A percentile compares a stretch with the other conserved stretches of the same genome.
phyloP scores from a whole-genome alignment of 2,888 invertebrate species.

The Drosophila mettleri region DNA sequence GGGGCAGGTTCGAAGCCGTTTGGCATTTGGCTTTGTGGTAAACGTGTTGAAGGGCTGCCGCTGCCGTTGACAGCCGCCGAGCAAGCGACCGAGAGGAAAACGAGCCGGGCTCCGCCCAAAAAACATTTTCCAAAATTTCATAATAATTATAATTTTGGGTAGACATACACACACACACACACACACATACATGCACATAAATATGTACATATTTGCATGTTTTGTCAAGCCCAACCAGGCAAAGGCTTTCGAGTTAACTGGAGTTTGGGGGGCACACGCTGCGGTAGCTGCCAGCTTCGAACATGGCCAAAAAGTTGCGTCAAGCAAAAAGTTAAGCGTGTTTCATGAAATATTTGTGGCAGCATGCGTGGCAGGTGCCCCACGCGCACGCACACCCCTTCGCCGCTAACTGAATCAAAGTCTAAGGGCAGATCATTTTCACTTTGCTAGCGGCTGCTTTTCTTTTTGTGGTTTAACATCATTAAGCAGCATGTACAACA shows the following conservation, averaged over 20 bases:
- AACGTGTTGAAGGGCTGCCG: slow-evolving; percentile 59
- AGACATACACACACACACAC: slow-evolving; percentile 28
- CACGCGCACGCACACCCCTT: neutral
- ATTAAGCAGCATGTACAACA: slow-evolving; percentile 55
- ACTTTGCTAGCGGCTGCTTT: slow-evolving; percentile 23
- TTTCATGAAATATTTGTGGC: slow-evolving; percentile 63
- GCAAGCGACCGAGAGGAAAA: neutral
- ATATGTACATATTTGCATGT: slow-evolving; percentile 61
- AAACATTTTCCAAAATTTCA: slow-evolving; percentile 65
- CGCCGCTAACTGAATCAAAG: neutral
- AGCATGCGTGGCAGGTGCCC: slow-evolving; percentile 43
- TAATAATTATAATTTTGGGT: slow-evolving; percentile 74
- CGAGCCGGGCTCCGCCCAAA: slow-evolving; percentile 12
- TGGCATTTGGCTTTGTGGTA: slow-evolving; percentile 71
- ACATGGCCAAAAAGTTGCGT: slow-evolving; percentile 44
- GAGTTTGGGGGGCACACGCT: neutral
- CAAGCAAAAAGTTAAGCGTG: slow-evolving; percentile 41
- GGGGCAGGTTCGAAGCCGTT: slow-evolving; percentile 40
- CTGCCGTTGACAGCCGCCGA: slow-evolving; percentile 59
- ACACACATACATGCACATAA: neutral
- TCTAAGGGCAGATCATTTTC: slow-evolving; percentile 40
- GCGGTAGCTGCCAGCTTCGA: slow-evolving; percentile 51
- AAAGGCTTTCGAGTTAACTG: slow-evolving; percentile 8
- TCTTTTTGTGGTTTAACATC: slow-evolving; percentile 27
- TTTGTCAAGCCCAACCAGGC: slow-evolving; percentile 15